phyloP scores from a whole-genome alignment of 2,113 vertebrate genomes.

The Andinoacara biseriatus region DNA sequence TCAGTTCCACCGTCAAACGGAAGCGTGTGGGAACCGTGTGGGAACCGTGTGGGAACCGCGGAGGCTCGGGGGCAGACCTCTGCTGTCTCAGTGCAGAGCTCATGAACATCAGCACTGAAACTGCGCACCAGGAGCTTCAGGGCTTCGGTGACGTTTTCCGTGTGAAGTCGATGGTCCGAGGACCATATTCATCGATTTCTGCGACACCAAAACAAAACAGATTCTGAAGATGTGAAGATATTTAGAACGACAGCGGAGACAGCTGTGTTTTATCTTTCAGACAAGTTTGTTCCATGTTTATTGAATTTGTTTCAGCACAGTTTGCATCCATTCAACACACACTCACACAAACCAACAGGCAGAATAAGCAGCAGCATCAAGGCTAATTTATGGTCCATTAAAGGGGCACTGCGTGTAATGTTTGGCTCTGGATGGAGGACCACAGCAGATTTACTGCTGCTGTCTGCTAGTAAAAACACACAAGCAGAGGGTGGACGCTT shows the following conservation, averaged over 20 bases:
- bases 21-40: not conserved
- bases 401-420: not conserved
- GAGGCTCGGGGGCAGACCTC: not conserved
- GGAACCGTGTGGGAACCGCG: not conserved
- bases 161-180: not conserved
- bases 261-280: not conserved
- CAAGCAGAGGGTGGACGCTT: not conserved
- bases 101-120: not conserved
- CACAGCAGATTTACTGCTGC: not conserved
- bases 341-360: not conserved
- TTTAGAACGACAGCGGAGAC: not conserved
- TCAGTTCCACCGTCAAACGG: not conserved
- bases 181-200: too few relatives aligned
- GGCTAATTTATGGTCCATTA: constrained; percentile 11
- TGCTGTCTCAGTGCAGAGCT: not conserved
- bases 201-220: too few relatives aligned
- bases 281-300: not conserved
- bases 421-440: not conserved
- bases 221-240: not conserved
- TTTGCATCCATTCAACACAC: not conserved
- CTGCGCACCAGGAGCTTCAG: not conserved
- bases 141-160: not conserved
- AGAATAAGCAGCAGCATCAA: not conserved
- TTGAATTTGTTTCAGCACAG: not conserved
- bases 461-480: not conserved